phyloP scores from a whole-genome alignment of 1,140 invertebrate species.

The Zaprionus lachaisei region DNA sequence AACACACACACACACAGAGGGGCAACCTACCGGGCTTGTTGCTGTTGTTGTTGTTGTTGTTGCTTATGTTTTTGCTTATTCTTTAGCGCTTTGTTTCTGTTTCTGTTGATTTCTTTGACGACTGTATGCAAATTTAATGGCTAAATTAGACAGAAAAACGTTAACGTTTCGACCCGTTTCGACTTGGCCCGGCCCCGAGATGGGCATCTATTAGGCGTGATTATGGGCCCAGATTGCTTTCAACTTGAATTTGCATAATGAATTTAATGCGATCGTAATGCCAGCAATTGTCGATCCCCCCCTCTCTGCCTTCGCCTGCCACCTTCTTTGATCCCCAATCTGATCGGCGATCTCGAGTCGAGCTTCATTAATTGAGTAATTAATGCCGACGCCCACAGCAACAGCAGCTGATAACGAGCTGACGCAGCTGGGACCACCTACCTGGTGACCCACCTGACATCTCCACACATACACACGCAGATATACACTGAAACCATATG shows the following conservation, averaged over 20 bases:
- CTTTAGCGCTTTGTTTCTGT: slow-evolving; percentile 25
- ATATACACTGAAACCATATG: slow-evolving; percentile 34
- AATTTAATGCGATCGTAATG: slow-evolving; percentile 73
- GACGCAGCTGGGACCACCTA: slow-evolving; percentile 58
- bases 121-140: slow-evolving; percentile 81
- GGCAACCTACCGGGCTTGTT: background rate
- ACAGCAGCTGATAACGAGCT: slow-evolving; percentile 29
- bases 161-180: slow-evolving; percentile 21
- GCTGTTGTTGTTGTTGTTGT: background rate
- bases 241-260: slow-evolving; percentile 69
- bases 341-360: background rate
- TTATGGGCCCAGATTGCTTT: slow-evolving; percentile 64
- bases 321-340: background rate
- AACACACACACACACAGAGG: slow-evolving; percentile 17
- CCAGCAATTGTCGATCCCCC: slow-evolving; percentile 55
- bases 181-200: slow-evolving; percentile 19
- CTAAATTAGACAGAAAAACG: slow-evolving; percentile 75
- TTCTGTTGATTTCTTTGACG: slow-evolving; percentile 45
- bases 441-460: slow-evolving; percentile 4
- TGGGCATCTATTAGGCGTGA: slow-evolving; percentile 67
- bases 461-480: background rate
- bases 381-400: slow-evolving; percentile 71
- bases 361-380: slow-evolving; percentile 75
- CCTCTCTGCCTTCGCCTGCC: slow-evolving; percentile 13
- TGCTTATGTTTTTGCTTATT: slow-evolving; percentile 4